Evolutionary conservation across 2,888 invertebrate genomes (phyloP), one percentile per base, ranked within the genome.

Genomic region (Villa cingulata): DNA sequence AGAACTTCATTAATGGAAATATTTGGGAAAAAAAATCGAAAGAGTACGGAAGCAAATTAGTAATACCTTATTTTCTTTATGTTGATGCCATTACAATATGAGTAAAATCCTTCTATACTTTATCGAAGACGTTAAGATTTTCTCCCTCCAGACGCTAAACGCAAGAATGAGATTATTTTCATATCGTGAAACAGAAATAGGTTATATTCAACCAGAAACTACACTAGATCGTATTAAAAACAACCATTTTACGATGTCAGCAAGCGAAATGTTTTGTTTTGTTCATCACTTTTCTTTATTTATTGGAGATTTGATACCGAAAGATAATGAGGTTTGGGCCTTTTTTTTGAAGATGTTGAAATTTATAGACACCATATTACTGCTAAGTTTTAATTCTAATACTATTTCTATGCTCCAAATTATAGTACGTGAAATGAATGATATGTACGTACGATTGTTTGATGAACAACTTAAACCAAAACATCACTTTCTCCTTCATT

Each of bases 191-290:
- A 48, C 38, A 18, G 56, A 59, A 50, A 53, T 56, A 19, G 53
- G 48, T 18, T 56, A 57, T 41, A 49, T 53, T 14, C 53, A 51
- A 10, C 46, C 49, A 19, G 39, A 45, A 49, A 56, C 58, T 42
- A 44, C 50, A 41, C 5, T 23, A 19, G 29, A 46, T 15, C 49
- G 51, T 34, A 18, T 55, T 36, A 16, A 29, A 37, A 45, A 43
- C 14, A 51, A 43, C n/a, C 48, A 43, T 32, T 42, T 57, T n/a
- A n/a, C 52, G 46, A 51, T 52, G 50, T 55, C 58, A 20, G 59
- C 56, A 4, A 49, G 55, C 27, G 54, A 60, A 53, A 58, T 58
- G 55, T 53, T 55, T 46, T 51, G 53, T 19, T 58, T 58, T 49
- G 37, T 53, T 27, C 20, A 36, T 17, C 54, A 53, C 50, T 53